Conservation (phyloP, 2,888 invertebrate species). For the Polietes domitor region DNA sequence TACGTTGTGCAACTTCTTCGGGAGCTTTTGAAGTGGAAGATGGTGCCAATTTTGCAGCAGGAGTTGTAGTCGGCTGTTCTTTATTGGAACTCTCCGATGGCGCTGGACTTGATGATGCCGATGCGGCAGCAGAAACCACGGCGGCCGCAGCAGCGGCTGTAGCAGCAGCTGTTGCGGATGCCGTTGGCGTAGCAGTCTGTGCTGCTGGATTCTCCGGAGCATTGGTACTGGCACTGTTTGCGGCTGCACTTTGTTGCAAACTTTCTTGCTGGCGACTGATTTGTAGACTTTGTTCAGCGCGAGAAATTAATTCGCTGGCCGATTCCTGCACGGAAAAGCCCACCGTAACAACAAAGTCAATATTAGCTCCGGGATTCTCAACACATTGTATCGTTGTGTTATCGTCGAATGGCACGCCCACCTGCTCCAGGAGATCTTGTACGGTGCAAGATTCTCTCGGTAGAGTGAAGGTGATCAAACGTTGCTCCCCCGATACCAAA, state of each 20-base stretch:
- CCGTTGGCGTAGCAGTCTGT: conserved; percentile 7
- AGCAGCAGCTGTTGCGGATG: conserved; percentile 33
- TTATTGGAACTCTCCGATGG: conserved; percentile 63
- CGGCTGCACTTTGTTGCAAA: conserved; percentile 64
- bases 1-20: conserved; percentile 83
- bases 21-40: conserved; percentile 49
- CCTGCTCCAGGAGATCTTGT: conserved; percentile 90
- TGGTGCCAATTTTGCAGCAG: conserved; percentile 11
- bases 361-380: conserved; percentile 87
- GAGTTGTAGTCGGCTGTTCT: conserved; percentile 33
- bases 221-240: conserved; percentile 50
- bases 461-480: conserved; percentile 90
- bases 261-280: conserved; percentile 77
- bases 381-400: conserved; percentile 89
- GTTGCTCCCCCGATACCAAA: conserved; percentile 89
- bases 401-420: conserved; percentile 85
- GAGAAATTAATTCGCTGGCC: conserved; percentile 79
- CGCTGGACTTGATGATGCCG: conserved; percentile 69
- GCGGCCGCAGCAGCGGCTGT: conserved; percentile 61
- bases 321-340: conserved; percentile 81
- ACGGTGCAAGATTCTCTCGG: conserved; percentile 92
- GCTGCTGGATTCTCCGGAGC: conserved; percentile 32
- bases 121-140: conserved; percentile 38
- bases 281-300: conserved; percentile 79
- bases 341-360: conserved; percentile 90